Conservation (phyloP, 2,797 vertebrate species). For the Acanthornis magna region DNA sequence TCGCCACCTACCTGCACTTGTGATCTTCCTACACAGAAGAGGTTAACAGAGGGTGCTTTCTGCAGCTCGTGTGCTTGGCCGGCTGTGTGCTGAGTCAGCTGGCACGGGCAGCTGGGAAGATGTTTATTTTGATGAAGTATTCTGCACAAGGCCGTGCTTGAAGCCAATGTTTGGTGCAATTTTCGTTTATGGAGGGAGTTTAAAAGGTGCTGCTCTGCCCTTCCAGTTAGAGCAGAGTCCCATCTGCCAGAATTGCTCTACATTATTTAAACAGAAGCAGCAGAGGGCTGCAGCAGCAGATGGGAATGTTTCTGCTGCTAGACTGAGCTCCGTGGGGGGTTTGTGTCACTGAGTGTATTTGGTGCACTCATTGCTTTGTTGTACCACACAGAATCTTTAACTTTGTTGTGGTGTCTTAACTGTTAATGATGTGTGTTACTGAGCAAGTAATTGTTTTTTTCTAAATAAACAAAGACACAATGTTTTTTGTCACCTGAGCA, state of each 20-base stretch:
- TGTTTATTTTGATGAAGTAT: slow-evolving; percentile 27
- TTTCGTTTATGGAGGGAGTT: neutral
- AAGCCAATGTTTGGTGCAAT: neutral
- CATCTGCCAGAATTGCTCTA: neutral
- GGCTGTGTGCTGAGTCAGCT: slow-evolving; percentile 60
- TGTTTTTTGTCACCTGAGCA: neutral
- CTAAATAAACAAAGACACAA: neutral
- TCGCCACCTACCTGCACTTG: neutral
- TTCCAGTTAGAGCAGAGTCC: neutral
- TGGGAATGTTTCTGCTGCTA: neutral
- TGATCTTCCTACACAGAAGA: neutral
- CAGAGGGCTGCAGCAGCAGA: slow-evolving; percentile 1
- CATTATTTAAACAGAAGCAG: neutral
- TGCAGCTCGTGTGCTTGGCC: neutral
- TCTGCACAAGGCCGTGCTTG: neutral
- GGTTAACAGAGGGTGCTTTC: slow-evolving; percentile 5
- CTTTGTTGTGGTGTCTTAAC: neutral
- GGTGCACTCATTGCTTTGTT: neutral
- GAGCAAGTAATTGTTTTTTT: neutral
- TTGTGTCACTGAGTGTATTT: neutral
- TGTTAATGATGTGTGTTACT: neutral
- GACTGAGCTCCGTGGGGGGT: neutral
- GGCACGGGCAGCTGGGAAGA: slow-evolving; percentile 34
- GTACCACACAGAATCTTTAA: neutral
- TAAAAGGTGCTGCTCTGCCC: slow-evolving; percentile 27